A percentile compares a stretch with the other conserved stretches of the same genome.
Conservation (phyloP, 2,888 invertebrate species). For the Eupithecia dodoneata region DNA sequence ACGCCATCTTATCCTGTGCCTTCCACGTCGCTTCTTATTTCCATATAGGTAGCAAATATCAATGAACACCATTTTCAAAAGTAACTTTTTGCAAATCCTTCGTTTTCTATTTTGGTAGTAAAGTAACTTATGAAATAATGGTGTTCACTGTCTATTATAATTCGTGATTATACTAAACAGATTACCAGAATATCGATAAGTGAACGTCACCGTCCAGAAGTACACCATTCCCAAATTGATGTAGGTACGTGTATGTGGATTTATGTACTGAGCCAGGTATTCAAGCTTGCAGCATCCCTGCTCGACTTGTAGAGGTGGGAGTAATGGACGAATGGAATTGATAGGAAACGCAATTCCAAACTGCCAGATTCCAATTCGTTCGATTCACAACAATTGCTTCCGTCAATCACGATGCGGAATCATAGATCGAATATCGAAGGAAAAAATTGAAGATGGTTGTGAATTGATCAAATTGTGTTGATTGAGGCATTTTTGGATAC, state of each 20-base stretch:
- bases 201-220: too few species aligned
- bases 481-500: background rate
- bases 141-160: background rate
- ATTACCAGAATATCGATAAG: too few species aligned
- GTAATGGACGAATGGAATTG: conserved; percentile 45
- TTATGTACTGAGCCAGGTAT: background rate
- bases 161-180: background rate
- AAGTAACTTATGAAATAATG: background rate
- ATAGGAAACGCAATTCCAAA: conserved; percentile 63
- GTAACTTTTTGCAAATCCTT: too few species aligned
- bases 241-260: background rate
- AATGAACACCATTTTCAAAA: too few species aligned
- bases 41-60: too few species aligned
- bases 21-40: too few species aligned
- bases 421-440: background rate
- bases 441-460: background rate
- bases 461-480: background rate
- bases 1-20: too few species aligned
- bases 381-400: conserved; percentile 15
- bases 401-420: conserved; percentile 13
- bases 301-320: background rate
- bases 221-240: too few species aligned
- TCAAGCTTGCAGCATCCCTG: background rate
- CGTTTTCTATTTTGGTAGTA: too few species aligned
- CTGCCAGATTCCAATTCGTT: conserved; percentile 43